Evolutionary conservation across 2,797 vertebrate genomes (phyloP).

Genomic region (Enteromius unitaeniatus): DNA sequence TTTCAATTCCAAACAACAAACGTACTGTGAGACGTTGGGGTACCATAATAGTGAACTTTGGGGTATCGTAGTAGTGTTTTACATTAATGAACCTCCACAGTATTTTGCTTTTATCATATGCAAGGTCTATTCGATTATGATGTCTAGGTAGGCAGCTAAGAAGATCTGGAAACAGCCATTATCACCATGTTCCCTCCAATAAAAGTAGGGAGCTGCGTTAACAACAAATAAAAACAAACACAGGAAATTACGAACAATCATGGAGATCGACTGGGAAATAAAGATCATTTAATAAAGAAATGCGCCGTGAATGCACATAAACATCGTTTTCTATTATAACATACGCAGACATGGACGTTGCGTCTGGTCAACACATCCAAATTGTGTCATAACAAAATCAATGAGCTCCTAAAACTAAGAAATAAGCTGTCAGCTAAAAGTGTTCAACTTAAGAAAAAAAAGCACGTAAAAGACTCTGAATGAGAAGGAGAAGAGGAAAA

Average conservation of each 20-base stretch:
- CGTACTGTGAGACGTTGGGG: background rate
- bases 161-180: constrained; percentile 35
- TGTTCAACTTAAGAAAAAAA: constrained; percentile 21
- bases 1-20: background rate
- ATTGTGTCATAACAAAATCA: constrained; percentile 48
- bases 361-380: constrained; percentile 34
- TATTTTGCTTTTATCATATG: background rate
- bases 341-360: constrained; percentile 30
- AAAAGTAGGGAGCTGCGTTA: constrained; percentile 17
- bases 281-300: background rate
- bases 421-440: constrained; percentile 34
- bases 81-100: background rate
- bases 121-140: background rate
- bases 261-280: background rate
- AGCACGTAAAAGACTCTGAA: background rate
- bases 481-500: background rate
- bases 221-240: background rate
- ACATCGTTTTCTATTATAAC: background rate
- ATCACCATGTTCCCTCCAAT: constrained; percentile 33
- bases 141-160: constrained; percentile 2
- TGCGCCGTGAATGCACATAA: background rate
- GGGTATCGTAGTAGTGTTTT: background rate
- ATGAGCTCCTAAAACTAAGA: constrained; percentile 50
- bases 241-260: background rate
- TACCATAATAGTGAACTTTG: too few relatives aligned